phyloP scores from a whole-genome alignment of 2,113 vertebrate genomes.

The Rhabdornis inornatus region DNA sequence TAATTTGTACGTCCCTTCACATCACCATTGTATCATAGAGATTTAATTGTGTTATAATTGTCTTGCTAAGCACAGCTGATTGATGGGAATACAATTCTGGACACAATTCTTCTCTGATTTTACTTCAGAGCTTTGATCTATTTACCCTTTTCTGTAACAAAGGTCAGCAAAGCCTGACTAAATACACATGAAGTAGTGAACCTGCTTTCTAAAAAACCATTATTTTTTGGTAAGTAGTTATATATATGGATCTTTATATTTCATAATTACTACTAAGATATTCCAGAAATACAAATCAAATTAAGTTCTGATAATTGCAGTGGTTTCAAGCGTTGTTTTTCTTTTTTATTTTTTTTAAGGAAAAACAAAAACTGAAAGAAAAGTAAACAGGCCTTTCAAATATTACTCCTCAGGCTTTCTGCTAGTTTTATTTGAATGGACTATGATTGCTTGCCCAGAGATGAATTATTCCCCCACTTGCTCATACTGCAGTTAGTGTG shows the following conservation, averaged over 20 bases:
- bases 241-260: not conserved
- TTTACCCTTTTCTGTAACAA: not conserved
- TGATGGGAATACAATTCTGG: not conserved
- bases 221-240: not conserved
- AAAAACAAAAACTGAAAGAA: not conserved
- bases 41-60: not conserved
- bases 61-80: not conserved
- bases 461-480: not conserved
- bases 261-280: not conserved
- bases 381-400: not conserved
- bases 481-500: not conserved
- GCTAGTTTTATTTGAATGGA: not conserved
- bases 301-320: not conserved
- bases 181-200: not conserved
- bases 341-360: not conserved
- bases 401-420: not conserved
- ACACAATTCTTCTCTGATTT: not conserved
- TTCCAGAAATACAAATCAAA: not conserved
- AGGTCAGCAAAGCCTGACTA: not conserved
- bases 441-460: not conserved
- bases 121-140: not conserved
- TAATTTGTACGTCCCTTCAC: not conserved
- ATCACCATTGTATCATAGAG: not conserved
- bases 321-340: not conserved
- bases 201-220: not conserved